Evolutionary conservation across 2,113 vertebrate genomes (phyloP), one percentile per base, ranked within the genome.

Genomic region (Gadus chalcogrammus): DNA sequence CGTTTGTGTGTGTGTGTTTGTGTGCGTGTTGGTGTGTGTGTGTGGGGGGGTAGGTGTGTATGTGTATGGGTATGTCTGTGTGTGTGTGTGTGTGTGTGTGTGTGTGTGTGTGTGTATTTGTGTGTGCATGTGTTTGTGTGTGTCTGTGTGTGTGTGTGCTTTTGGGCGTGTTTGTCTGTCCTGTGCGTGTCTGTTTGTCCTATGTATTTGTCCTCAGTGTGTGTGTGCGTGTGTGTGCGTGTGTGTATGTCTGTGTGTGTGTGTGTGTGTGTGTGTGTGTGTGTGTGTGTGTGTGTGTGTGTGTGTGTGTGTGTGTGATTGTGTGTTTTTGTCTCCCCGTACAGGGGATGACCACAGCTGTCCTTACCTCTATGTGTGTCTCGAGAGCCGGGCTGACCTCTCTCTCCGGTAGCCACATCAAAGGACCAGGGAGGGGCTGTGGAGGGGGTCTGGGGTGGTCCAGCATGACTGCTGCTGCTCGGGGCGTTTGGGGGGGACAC

Each of bases 361-460:
- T 88, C 87, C 83, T 75, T 87, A 88, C 83, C 84, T 88, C 85
- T 71, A 78, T 79, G 83, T 42, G 1, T 82, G 85, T 90, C 88
- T 90, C 88, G 66, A 13, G 88, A 84, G 88, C 78, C 62, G 70
- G 75, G 76, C 82, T 87, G 87, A 88, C 88, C 87, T 83, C 88
- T 79, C 84, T 86, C 77, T 88, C 82, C 79, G 82, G 79, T 73
- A 88, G 80, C 68, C 72, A 77, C 88, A 87, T 90, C 88, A 90
- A 90, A 90, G 80, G 85, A 73, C 64, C 20, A 24, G 9, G 60
- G 60, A 18, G 24, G 81, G 84, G 87, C 82, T 18, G 61, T 69
- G 74, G 70, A 74, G 70, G 64, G 77, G 80, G 80, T 71, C 70
- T 6, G 27, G 69, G 80, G 70, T 7, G 77, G 80, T 81, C n/a